Evolutionary conservation across 2,113 vertebrate species (phyloP).

Genomic region (Nasalis larvatus): DNA sequence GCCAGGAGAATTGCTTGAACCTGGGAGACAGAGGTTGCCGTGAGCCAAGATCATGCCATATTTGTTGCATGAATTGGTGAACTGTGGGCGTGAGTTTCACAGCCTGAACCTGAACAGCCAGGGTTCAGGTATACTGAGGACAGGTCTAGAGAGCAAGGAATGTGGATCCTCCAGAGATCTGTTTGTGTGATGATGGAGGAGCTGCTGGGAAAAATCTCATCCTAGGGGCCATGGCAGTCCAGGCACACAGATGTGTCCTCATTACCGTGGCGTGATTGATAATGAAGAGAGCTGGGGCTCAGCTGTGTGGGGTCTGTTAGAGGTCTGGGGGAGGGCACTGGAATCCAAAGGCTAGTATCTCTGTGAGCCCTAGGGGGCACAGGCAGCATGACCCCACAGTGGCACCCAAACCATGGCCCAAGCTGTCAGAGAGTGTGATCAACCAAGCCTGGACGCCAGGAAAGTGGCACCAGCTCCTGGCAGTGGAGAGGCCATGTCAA

Average conservation of each 20-base stretch:
- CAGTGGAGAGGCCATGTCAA: not conserved
- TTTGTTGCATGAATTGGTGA: not conserved
- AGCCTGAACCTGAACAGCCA: not conserved
- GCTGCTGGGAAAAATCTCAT: not conserved
- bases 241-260: not conserved
- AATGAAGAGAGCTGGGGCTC: not conserved
- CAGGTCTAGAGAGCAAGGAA: accelerated
- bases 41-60: no score
- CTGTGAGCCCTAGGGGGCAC: not conserved
- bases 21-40: no score
- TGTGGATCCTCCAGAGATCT: not conserved
- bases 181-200: not conserved
- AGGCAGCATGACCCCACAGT: not conserved
- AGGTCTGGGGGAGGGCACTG: not conserved
- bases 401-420: not conserved
- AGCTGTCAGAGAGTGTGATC: not conserved
- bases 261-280: accelerated
- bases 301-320: not conserved
- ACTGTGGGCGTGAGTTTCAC: not conserved
- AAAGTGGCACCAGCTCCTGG: not conserved
- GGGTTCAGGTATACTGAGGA: not conserved
- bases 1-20: no score
- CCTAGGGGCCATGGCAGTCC: not conserved
- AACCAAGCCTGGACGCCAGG: not conserved
- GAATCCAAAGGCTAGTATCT: not conserved